Evolutionary conservation across 2,797 vertebrate species (phyloP), one percentile per base, ranked within the genome.

Genomic region (Capromys pilorides): DNA sequence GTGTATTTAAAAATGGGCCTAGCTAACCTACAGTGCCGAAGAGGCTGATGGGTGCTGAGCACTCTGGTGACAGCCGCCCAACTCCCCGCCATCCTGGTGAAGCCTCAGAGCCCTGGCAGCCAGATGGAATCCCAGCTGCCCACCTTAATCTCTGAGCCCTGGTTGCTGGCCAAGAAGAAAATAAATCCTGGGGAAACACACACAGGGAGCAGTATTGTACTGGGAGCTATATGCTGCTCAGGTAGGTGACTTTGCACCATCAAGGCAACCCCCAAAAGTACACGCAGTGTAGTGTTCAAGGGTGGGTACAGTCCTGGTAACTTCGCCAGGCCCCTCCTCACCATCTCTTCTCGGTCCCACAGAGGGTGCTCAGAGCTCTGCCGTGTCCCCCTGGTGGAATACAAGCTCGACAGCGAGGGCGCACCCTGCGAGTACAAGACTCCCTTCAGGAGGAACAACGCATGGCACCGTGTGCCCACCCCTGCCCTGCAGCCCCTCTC

Each of bases 341-440:
- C 61, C 2, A 0, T 62, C 95, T 93, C 80, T 94, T 59, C 41
- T 96, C 69, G 97, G 26, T 96, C 78, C 83, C 12, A 0, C 98
- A 99, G 99, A 98, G 99, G 99, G 92, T 99, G 99, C 97, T 99
- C 99, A 2, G 99, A 99, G 98, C 99, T 99, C 57, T 99, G 99
- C 98, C 99, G 99, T 93, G 99, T 99, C 92, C 99, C 99, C 91
- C 99, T 99, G 99, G 99, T 99, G 95, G 99, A 99, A 97, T 99
- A 99, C 98, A 99, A 99, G 97, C 99, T 99, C 36, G 99, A 99
- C 98, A 99, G 99, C 1, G 99, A 99, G 98, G 99, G 99, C 45
- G 99, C 99, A 3, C 99, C 99, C 92, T 99, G 99, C 54, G 99
- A 99, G 98, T 99, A 99, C 98, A 99, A 99, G 98, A 99, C 99